Evolutionary conservation across 2,888 invertebrate genomes (phyloP).

Genomic region (Operophtera brumata): DNA sequence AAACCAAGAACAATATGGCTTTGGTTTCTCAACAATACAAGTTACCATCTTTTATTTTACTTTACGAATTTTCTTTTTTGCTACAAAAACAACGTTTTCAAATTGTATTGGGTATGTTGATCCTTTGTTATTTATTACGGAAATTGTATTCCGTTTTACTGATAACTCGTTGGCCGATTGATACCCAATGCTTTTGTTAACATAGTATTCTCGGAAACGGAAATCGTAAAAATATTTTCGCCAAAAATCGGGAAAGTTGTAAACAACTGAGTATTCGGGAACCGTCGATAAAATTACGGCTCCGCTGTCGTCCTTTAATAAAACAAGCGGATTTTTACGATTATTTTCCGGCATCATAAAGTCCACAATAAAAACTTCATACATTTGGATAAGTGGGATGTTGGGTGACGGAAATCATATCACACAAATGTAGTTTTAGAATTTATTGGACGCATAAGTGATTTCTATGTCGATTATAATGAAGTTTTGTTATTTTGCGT

Average conservation of each 20-base stretch:
- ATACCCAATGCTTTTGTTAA: conserved; percentile 4
- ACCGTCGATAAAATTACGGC: conserved; percentile 29
- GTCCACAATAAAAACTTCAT: conserved; percentile 43
- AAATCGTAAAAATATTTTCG: conserved; percentile 12
- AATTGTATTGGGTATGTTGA: background rate
- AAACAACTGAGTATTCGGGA: conserved; percentile 17
- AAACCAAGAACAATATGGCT: too few species aligned
- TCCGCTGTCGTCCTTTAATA: conserved; percentile 27
- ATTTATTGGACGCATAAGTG: conserved; percentile 7
- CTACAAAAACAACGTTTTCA: background rate
- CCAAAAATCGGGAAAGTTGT: conserved; percentile 17
- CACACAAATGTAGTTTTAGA: background rate
- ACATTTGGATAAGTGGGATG: conserved; percentile 27
- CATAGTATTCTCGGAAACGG: conserved; percentile 4
- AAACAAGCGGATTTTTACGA: conserved; percentile 41
- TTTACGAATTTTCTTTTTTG: background rate
- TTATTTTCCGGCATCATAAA: conserved; percentile 39
- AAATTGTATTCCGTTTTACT: conserved; percentile 8
- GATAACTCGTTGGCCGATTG: conserved; percentile 9
- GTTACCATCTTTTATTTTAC: too few species aligned
- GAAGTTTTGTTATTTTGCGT: background rate
- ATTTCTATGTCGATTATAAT: conserved; percentile 6
- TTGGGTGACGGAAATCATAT: conserved; percentile 17
- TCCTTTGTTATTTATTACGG: background rate
- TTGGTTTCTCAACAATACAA: too few species aligned